Base-by-base conservation (phyloP, 2,113 vertebrate species). In the Corydoras maculifer region DNA sequence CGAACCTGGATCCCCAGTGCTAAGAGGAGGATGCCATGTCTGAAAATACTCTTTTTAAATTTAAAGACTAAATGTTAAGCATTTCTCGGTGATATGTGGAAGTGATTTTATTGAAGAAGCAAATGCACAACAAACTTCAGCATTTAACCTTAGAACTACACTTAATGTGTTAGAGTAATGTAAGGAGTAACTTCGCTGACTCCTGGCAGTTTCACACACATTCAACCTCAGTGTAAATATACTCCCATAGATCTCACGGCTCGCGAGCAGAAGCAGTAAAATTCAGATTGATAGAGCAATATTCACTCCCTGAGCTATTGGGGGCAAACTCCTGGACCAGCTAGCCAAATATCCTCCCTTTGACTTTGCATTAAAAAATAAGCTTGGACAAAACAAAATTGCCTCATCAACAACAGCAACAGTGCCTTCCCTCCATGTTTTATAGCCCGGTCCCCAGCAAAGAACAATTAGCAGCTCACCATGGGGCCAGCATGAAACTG, bases 231-330 rank as follows among this genome's bases (percentile, higher is more conserved):
- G 74, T 77, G 83, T 79, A 86, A 87, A 86, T 81, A 84, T 86
- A 77, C 85, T 85, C 82, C 81, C 84, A 84, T 82, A 82, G 84
- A 87, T 85, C 84, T 85, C 85, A 86, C 68, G 78, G 76, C 81
- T 78, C 69, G 76, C 51, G 78, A 85, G 79, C 82, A 58, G 76
- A 59, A 64, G 85, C 81, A 77, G 83, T 89, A 88, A 88, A 90
- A 88, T 35, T 59, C 73, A 81, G 86, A 90, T 86, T 86, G 86
- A 89, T 88, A 75, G 87, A 87, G 80, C 85, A 79, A 81, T 82
- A 82, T 84, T 82, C 82, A 82, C 79, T 83, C 82, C 84, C 79
- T 85, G 82, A 85, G 84, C 80, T 80, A 76, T 83, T 69, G 88
- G 84, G 35, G 81, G 82, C 83, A 87, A 84, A 84, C 80, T 84